These are phyloP conservation scores for Simalia tracyae DNA, from an alignment of 2,797 vertebrate genomes.

Conservation along the genomic window DNA sequence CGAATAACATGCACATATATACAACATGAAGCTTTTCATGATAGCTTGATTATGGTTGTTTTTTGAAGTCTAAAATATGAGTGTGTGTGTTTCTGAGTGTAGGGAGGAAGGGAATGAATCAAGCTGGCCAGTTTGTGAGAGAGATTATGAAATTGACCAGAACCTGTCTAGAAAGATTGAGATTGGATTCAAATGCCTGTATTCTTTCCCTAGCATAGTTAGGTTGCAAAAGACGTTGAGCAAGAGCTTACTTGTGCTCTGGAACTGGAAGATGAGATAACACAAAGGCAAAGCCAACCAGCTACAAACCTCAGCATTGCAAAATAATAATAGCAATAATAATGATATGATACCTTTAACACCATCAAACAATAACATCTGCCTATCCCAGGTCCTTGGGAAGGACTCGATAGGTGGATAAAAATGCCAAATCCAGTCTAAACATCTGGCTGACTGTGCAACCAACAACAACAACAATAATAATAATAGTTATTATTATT, in stretches of 20 bases:
- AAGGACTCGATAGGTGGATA: background rate
- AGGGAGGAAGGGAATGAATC: background rate
- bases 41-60: background rate
- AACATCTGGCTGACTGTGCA: background rate
- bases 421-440: too few species aligned
- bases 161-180: background rate
- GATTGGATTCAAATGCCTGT: background rate
- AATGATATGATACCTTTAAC: background rate
- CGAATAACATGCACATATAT: fast-evolving
- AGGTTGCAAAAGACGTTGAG: background rate
- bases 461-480: background rate
- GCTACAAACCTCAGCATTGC: background rate
- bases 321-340: background rate
- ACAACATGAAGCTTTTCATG: background rate
- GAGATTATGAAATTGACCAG: background rate
- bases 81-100: background rate
- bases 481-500: background rate
- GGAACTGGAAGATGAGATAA: background rate
- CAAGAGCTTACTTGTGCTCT: background rate
- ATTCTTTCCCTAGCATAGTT: background rate
- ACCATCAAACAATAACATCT: background rate
- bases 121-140: background rate
- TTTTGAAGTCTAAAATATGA: background rate
- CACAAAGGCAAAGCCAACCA: background rate
- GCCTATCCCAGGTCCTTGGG: background rate